These are phyloP conservation scores for Rutilus rutilus DNA, from an alignment of 2,113 vertebrate species.

Conservation along the genomic window DNA sequence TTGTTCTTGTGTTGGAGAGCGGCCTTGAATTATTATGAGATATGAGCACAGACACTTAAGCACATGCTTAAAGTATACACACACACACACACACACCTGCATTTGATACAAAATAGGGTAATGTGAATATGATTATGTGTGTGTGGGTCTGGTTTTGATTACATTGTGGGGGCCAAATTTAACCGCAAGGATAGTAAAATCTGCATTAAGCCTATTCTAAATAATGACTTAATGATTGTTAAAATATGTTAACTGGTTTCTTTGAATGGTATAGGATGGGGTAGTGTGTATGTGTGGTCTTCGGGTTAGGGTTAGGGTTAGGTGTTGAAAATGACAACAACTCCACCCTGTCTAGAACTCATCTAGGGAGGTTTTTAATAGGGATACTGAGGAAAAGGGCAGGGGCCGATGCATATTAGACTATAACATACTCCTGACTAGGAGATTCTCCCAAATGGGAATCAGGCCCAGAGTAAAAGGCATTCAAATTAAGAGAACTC, in stretches of 20 bases:
- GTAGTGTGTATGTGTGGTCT: background rate
- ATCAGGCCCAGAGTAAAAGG: no score
- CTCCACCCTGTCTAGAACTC: no score
- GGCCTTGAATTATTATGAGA: slow-evolving; percentile 45
- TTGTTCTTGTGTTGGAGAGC: slow-evolving; percentile 34
- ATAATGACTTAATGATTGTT: background rate
- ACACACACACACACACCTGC: slow-evolving; percentile 38
- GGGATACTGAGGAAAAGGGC: no score
- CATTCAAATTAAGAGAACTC: no score
- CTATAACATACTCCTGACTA: no score
- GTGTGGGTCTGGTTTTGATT: background rate
- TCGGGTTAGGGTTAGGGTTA: no score
- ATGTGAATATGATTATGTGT: background rate
- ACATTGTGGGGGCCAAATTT: background rate
- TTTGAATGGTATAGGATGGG: background rate
- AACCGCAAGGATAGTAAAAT: background rate
- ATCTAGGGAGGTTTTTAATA: no score
- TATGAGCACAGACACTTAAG: slow-evolving; percentile 22
- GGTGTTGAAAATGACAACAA: no score
- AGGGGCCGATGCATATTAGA: no score
- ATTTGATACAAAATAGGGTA: slow-evolving; percentile 53
- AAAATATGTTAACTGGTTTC: slow-evolving; percentile 9
- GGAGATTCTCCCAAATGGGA: no score
- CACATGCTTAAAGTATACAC: slow-evolving; percentile 52
- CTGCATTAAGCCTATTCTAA: background rate